Percentiles rank a stretch among this genome's conserved stretches.
Evolutionary conservation across 2,888 invertebrate species (phyloP).

Genomic region (Megastigmus dorsalis): DNA sequence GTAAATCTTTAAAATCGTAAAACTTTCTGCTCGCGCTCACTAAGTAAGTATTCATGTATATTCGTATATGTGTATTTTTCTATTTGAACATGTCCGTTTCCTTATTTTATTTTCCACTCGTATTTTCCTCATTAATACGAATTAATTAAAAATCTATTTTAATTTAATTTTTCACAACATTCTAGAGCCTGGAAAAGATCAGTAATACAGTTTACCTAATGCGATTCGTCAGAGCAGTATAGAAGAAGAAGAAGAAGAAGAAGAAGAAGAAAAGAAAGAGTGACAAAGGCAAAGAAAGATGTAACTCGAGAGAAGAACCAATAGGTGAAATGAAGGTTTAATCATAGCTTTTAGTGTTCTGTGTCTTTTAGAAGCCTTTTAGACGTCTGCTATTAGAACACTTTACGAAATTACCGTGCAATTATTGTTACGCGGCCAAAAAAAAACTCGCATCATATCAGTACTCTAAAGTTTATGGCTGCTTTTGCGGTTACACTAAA

Average conservation of each 20-base stretch:
- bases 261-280: not conserved
- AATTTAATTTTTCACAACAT: too few species aligned
- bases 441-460: constrained; percentile 24
- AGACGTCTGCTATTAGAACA: constrained; percentile 35
- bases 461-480: constrained; percentile 22
- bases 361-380: constrained; percentile 42
- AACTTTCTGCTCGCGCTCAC: constrained; percentile 55
- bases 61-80: too few species aligned
- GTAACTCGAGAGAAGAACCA: not conserved
- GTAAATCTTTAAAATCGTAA: constrained; percentile 67
- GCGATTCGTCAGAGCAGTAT: too few species aligned
- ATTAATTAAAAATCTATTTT: not conserved
- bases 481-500: too few species aligned
- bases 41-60: too few species aligned
- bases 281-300: too few species aligned
- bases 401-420: constrained; percentile 31
- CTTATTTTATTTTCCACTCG: not conserved
- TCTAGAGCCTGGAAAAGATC: too few species aligned
- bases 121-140: constrained; percentile 21
- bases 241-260: not conserved
- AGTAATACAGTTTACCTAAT: too few species aligned
- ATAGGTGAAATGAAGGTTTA: constrained; percentile 39
- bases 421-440: constrained; percentile 25
- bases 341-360: constrained; percentile 36
- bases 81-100: too few species aligned